phyloP scores from a whole-genome alignment of 2,888 invertebrate species.

The Clepsis dumicolana region DNA sequence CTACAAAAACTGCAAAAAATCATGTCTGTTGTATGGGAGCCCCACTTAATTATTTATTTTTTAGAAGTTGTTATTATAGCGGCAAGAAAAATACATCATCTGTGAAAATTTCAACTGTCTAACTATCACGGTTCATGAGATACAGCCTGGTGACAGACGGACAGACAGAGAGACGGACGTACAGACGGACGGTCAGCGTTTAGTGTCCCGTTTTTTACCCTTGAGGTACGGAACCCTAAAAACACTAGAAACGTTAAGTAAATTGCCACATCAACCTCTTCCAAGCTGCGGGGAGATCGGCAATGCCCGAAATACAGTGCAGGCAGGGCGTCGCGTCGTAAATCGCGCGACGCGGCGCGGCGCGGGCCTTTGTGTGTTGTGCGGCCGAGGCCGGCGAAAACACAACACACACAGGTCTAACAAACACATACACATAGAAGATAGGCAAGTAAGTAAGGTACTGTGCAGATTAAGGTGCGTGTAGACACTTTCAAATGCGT shows the following conservation, averaged over 20 bases:
- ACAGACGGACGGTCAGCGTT: no score
- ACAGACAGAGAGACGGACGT: no score
- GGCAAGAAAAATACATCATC: no score
- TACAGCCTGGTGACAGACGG: no score
- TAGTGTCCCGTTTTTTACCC: no score
- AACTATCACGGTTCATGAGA: no score
- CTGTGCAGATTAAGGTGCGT: constrained; percentile 24
- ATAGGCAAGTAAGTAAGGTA: not conserved
- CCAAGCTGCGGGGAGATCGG: constrained; percentile 56
- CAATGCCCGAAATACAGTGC: constrained; percentile 84
- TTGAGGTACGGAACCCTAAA: no score
- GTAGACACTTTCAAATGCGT: constrained; percentile 41
- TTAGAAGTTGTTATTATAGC: no score
- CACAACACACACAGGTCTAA: constrained; percentile 54
- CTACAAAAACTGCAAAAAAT: no score
- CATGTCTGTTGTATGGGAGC: no score
- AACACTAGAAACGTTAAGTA: constrained; percentile 41
- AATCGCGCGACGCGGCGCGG: constrained; percentile 82
- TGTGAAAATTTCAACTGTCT: no score
- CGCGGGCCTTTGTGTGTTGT: constrained; percentile 80
- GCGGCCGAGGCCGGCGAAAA: constrained; percentile 73
- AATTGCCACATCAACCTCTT: constrained; percentile 62
- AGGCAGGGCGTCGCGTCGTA: constrained; percentile 85
- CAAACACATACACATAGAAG: not conserved
- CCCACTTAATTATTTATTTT: no score